Evolutionary conservation across 2,888 invertebrate genomes (phyloP).

Genomic region (Tolmerus cingulatus): DNA sequence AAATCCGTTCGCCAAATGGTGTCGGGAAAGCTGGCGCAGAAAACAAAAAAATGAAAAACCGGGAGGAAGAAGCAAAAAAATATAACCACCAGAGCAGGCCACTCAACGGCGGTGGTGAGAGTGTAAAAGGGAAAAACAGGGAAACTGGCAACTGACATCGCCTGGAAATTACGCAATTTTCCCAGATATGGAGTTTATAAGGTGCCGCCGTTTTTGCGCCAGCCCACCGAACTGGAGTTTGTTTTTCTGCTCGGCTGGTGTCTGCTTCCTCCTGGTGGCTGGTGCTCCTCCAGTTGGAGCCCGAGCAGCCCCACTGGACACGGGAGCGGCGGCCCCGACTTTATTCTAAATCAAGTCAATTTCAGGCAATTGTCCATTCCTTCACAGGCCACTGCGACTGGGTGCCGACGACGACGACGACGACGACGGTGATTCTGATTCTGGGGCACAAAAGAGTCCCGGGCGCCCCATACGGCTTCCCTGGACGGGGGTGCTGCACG

Average conservation of each 20-base stretch:
- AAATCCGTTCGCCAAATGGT: constrained; percentile 43
- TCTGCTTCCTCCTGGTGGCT: not conserved
- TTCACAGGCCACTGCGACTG: not conserved
- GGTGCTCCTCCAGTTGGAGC: not conserved
- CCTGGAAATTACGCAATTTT: constrained; percentile 34
- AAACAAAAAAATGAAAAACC: not conserved
- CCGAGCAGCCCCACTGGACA: not conserved
- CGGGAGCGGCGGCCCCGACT: not conserved
- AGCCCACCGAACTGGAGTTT: not conserved
- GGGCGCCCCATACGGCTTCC: not conserved
- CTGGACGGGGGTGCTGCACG: not conserved
- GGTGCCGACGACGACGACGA: not conserved
- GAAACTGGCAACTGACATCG: constrained; percentile 5
- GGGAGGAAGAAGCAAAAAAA: too few relatives aligned
- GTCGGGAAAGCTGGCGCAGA: constrained; percentile 30
- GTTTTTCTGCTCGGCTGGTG: not conserved
- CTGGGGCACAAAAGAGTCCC: not conserved
- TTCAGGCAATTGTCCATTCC: constrained; percentile 15
- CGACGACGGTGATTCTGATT: not conserved
- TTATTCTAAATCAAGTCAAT: constrained; percentile 21
- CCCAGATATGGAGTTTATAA: constrained; percentile 33
- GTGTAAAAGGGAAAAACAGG: not conserved
- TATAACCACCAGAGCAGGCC: not conserved
- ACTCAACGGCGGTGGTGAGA: not conserved
- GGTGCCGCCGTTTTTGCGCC: not conserved